Base-by-base conservation (phyloP, 2,113 vertebrate species). In the Dipodomys spectabilis region DNA sequence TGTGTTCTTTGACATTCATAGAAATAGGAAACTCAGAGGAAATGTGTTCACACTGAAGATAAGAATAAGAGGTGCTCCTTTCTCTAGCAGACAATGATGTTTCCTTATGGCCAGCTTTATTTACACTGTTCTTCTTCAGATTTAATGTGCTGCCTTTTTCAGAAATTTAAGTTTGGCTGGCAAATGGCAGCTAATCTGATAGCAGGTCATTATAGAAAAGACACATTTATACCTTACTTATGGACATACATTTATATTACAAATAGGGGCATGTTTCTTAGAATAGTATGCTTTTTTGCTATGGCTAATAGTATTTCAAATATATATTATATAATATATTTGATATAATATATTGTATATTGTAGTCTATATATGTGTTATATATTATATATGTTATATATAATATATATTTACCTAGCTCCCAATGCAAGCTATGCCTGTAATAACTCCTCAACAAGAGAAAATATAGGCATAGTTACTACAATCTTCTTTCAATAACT, bases 101-200 rank as follows among this genome's bases (percentile, higher is more conserved):
- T 92, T 39, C 32, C 13, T 86, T 27, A 39, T 73, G 32, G 2
- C 23, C 0, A 30, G 5, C 28, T 67, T 64, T 27, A 68, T 84
- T 91, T 91, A 64, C 81, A 81, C 6, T 49, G 4, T 4, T 79
- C 11, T 81, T 8, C 3, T 20, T 90, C 30, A 71, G 49, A 53
- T 74, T 75, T 68, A 90, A 39, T 64, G 62, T 53, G 35, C 45
- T 93, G 25, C 4, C 72, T 86, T 92, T 64, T 89, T 86, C 25
- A 88, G 81, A 93, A 79, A 68, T 9, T 23, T 7, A 32, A 78
- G 15, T 27, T 16, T 45, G 22, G 62, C 35, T 45, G 49, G 39
- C 49, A 68, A 0, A 27, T 25, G 2, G 2, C n/a, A 68, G 10
- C 82, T 44, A 30, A 68, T 91, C 68, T 86, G n/a, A 69, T 39